Base-by-base conservation (phyloP, 1,140 invertebrate genomes). In the Brachystomella parvula region DNA sequence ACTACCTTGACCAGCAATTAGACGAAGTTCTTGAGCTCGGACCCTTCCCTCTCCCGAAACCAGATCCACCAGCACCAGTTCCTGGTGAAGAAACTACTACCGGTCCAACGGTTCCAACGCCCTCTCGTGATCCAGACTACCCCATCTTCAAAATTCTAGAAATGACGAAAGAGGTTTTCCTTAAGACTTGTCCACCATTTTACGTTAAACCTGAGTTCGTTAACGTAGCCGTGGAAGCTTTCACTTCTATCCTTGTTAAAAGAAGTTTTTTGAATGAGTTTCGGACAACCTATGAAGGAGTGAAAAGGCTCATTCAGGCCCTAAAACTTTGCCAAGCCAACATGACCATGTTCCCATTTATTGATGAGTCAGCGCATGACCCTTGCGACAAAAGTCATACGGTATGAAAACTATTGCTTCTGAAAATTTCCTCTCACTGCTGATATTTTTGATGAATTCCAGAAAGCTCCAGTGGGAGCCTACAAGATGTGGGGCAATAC, bases 1-100 rank as follows among this genome's bases (percentile, higher is more conserved):
- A 53, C 49, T 53, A 53, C 21, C 49, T 53, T 26, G 49, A 53
- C 24, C 9, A 53, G 49, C 49, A 53, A 26, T 6, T 53, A 24
- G 49, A 53, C 49, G 49, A 53, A 53, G 49, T 53, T 53, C 49
- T 53, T 6, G 49, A 24, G 6, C 21, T 53, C 12, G 49, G 49
- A n/a, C n/a, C n/a, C n/a, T n/a, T n/a, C n/a, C n/a, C n/a, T n/a
- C n/a, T n/a, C n/a, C n/a, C n/a, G n/a, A n/a, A n/a, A n/a, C n/a
- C n/a, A n/a, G n/a, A n/a, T n/a, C n/a, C n/a, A n/a, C n/a, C n/a
- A n/a, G n/a, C n/a, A n/a, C n/a, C n/a, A n/a, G n/a, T n/a, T n/a
- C n/a, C n/a, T n/a, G n/a, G n/a, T n/a, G n/a, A n/a, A n/a, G n/a
- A n/a, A 6, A 53, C 12, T 6, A 12, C 49, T 53, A 44, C 39